Percentiles rank a stretch among this genome's conserved stretches.
Evolutionary conservation across 1,140 invertebrate genomes (phyloP).

Genomic region (Mercenaria mercenaria): DNA sequence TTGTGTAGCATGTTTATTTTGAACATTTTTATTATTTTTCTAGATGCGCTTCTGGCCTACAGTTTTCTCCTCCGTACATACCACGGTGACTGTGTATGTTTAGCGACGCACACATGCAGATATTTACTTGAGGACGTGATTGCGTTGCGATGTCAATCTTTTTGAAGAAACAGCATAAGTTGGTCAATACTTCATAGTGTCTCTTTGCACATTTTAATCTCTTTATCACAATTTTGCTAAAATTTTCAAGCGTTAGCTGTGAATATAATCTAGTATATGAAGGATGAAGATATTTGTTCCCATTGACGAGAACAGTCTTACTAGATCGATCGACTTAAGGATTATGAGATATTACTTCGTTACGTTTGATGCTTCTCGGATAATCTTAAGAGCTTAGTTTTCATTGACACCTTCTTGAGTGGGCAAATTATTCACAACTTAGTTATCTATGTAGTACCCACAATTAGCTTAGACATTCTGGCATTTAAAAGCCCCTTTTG

Average conservation of each 20-base stretch:
- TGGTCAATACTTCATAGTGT: constrained; percentile 40
- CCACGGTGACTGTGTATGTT: neutral
- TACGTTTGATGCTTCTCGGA: neutral
- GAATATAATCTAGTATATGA: constrained; percentile 53
- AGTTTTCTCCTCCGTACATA: neutral
- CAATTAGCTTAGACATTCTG: neutral
- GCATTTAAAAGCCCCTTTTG: neutral
- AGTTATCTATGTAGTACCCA: neutral
- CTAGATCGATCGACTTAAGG: neutral
- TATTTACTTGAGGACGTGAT: constrained; percentile 1
- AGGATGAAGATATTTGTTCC: constrained; percentile 29
- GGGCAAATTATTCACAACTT: neutral
- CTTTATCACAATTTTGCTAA: constrained; percentile 56
- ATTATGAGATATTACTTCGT: neutral
- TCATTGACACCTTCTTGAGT: constrained; percentile 27
- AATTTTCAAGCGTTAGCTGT: constrained; percentile 33
- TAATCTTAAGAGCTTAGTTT: constrained; percentile 13
- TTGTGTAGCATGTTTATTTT: too few species aligned
- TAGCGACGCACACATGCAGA: constrained; percentile 17
- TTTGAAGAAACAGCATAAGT: neutral
- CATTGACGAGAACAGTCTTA: neutral
- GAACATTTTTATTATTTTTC: too few species aligned
- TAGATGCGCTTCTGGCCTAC: too few species aligned
- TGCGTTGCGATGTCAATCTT: constrained; percentile 24
- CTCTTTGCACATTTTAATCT: constrained; percentile 39